Base-by-base conservation (phyloP, 2,888 invertebrate genomes). In the Drosophila fungiperda region DNA sequence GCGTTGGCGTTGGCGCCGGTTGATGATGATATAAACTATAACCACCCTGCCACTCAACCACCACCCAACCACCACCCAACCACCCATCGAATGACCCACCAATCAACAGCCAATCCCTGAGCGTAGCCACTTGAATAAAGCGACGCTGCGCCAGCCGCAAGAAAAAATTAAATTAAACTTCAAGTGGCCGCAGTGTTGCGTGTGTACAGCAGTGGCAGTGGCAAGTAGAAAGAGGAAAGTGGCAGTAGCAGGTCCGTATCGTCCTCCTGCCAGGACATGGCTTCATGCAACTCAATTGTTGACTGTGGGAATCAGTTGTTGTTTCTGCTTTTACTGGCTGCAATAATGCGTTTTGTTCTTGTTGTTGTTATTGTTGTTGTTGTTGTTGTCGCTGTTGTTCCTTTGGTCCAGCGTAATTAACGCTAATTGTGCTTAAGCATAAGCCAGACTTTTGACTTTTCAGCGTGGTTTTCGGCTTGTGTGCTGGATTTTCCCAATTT, bases 81-180 rank as follows among this genome's bases (percentile, higher is more conserved):
- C 80, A 68, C 65, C 64, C 67, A 62, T 20, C 64, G 62, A 62
- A 77, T 61, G 74, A 54, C 57, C 64, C 72, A 63, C 65, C 76
- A 72, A 72, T 72, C 76, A 72, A 64, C 68, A 85, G 83, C 83
- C 80, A 87, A 78, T 84, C 85, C 85, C 89, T 62, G 83, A 82
- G 68, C 82, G 65, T 80, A 48, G 69, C 57, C 83, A 85, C 87
- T 85, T 83, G 79, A 85, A 83, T 65, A 73, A 72, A 81, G 58
- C 86, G 83, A 70, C 87, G 89, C 59, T 83, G 63, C 50, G 81
- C 80, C 87, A 80, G 83, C 85, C 87, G 83, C 87, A 89, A 87
- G 80, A 73, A 78, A 82, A 83, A 89, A 89, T 80, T 87, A 80
- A 87, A 89, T 87, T 89, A 81, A 87, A 85, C 81, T 87, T 89